phyloP scores from a whole-genome alignment of 2,888 invertebrate genomes.

The Drosophila merina region DNA sequence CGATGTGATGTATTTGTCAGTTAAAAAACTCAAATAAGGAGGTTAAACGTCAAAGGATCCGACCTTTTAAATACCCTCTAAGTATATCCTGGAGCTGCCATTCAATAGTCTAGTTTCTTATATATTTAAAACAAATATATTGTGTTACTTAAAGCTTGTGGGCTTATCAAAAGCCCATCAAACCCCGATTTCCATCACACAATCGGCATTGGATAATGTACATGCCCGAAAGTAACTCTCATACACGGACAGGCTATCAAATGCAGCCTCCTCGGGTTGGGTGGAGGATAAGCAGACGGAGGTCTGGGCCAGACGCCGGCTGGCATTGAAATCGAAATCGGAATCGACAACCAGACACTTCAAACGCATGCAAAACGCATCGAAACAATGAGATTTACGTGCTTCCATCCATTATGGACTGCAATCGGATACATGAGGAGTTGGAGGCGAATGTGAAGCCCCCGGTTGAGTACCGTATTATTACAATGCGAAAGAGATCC shows the following conservation, averaged over 20 bases:
- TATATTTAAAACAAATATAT: not conserved
- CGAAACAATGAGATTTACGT: conserved; percentile 72
- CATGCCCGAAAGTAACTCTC: conserved; percentile 17
- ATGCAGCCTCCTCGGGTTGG: conserved; percentile 24
- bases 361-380: conserved; percentile 70
- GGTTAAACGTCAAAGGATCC: not conserved
- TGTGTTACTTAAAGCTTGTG: no score
- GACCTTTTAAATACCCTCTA: conserved; percentile 31
- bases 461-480: conserved; percentile 32
- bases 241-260: conserved; percentile 27
- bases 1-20: conserved; percentile 61
- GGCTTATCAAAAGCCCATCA: not conserved
- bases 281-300: not conserved
- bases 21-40: conserved; percentile 42
- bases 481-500: conserved; percentile 46
- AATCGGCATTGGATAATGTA: conserved; percentile 13
- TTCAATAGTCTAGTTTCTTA: not conserved
- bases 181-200: not conserved
- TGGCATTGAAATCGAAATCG: conserved; percentile 66
- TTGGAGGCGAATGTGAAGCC: conserved; percentile 4
- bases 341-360: conserved; percentile 51
- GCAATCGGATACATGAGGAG: conserved; percentile 70
- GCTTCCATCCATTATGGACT: conserved; percentile 71
- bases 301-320: conserved; percentile 27
- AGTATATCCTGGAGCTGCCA: no score